Evolutionary conservation across 64 coral and sea anemone species (phyloP).

Genomic region (Dendronephthya gigantea): DNA sequence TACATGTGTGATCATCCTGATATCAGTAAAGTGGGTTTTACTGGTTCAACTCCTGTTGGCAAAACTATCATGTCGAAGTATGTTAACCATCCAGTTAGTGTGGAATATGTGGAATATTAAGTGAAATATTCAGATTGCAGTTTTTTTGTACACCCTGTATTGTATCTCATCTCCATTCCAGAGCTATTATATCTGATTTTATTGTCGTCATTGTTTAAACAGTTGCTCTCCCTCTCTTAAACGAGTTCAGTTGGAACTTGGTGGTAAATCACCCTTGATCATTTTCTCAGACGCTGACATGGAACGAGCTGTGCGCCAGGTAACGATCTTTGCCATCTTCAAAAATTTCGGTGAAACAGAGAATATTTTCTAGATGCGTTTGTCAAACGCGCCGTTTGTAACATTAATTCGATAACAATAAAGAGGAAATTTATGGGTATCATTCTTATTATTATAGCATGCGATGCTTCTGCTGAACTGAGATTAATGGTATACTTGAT

Average conservation of each 20-base stretch:
- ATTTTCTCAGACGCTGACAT: constrained; percentile 90
- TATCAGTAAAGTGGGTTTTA: constrained; percentile 93
- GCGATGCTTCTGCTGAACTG: background rate
- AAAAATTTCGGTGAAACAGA: too few relatives aligned
- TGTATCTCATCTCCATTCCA: too few relatives aligned
- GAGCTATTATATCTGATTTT: too few relatives aligned
- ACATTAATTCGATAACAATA: too few relatives aligned
- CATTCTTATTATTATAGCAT: background rate
- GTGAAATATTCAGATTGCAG: too few relatives aligned
- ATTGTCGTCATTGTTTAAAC: too few relatives aligned
- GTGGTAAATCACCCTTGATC: constrained; percentile 86
- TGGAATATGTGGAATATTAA: too few relatives aligned
- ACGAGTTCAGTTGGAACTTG: constrained; percentile 85
- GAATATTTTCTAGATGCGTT: too few relatives aligned
- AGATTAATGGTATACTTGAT: background rate
- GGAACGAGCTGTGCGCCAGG: constrained; percentile 94
- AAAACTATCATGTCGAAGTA: constrained; percentile 76
- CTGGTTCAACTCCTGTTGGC: constrained; percentile 88
- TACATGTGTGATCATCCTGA: constrained; percentile 74
- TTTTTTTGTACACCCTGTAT: too few relatives aligned
- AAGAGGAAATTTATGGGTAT: too few relatives aligned
- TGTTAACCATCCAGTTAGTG: constrained; percentile 25
- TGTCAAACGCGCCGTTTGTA: too few relatives aligned
- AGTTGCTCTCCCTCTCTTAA: constrained; percentile 79
- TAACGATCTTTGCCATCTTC: background rate